A percentile compares a stretch with the other conserved stretches of the same genome.
phyloP scores from a whole-genome alignment of 2,888 invertebrate species.

The Netelia virgata region DNA sequence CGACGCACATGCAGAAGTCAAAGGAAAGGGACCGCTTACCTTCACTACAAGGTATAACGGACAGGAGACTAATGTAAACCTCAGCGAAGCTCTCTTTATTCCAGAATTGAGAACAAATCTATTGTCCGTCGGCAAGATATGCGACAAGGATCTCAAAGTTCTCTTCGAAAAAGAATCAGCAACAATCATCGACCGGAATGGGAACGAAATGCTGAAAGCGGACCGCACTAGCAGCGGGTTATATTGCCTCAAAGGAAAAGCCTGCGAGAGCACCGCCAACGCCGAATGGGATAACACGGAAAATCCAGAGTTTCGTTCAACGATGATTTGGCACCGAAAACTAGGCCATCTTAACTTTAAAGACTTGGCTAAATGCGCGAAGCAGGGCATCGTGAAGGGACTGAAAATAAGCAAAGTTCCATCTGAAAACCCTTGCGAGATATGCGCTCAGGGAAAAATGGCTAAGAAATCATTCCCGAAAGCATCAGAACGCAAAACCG shows the following conservation, averaged over 20 bases:
- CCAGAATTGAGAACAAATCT: constrained; percentile 54
- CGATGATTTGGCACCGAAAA: constrained; percentile 40
- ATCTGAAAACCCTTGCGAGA: too few species aligned
- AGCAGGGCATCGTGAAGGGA: background rate
- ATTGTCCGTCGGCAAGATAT: constrained; percentile 51
- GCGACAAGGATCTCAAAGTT: constrained; percentile 31
- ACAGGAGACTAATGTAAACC: constrained; percentile 1
- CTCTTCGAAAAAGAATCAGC: constrained; percentile 32
- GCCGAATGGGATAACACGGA: constrained; percentile 8
- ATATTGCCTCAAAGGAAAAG: constrained; percentile 11
- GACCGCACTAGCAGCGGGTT: constrained; percentile 10
- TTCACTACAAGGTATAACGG: background rate
- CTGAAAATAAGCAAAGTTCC: too few species aligned
- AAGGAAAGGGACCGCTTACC: background rate
- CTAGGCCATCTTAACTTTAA: constrained; percentile 55
- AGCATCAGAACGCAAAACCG: background rate
- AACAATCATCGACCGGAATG: constrained; percentile 24
- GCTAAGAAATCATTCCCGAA: too few species aligned
- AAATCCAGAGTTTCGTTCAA: background rate
- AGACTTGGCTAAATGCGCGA: constrained; percentile 16
- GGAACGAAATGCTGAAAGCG: constrained; percentile 28
- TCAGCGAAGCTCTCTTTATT: constrained; percentile 8
- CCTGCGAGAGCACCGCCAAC: background rate
- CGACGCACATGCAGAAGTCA: background rate
- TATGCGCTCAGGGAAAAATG: too few species aligned